A percentile compares a stretch with the other conserved stretches of the same genome.
These are phyloP conservation scores for Drosophila quinaria DNA, from an alignment of 2,888 invertebrate species.

Conservation along the genomic window DNA sequence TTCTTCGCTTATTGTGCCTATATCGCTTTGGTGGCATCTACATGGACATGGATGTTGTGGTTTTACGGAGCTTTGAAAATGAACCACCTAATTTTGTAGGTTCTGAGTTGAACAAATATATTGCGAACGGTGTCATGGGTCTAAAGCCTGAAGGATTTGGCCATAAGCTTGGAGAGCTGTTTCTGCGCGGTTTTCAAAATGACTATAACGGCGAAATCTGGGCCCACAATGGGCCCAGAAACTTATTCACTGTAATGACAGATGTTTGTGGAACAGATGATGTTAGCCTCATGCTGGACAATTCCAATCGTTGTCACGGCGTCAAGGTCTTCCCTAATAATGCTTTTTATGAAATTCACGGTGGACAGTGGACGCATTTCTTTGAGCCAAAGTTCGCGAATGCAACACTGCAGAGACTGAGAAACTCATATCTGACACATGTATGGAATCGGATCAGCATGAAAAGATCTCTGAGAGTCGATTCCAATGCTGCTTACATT, in stretches of 20 bases:
- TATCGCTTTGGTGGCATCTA: conserved; percentile 24
- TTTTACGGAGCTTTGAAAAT: conserved; percentile 10
- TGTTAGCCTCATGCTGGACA: not conserved
- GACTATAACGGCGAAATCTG: conserved; percentile 16
- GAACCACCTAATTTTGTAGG: conserved; percentile 10
- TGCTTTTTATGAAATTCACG: conserved; percentile 13
- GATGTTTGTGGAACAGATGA: not conserved
- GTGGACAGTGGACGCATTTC: conserved; percentile 6
- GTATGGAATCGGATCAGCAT: conserved; percentile 4
- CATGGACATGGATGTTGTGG: conserved; percentile 17
- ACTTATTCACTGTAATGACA: not conserved
- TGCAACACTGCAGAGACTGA: not conserved
- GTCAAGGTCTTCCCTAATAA: conserved; percentile 2
- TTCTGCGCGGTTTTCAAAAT: conserved; percentile 5
- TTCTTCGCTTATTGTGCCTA: conserved; percentile 6
- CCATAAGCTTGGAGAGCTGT: conserved; percentile 10
- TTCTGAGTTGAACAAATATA: not conserved
- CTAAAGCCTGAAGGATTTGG: conserved; percentile 15
- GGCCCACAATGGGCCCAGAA: conserved; percentile 20
- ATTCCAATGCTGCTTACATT: conserved; percentile 11
- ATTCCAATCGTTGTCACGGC: conserved; percentile 7
- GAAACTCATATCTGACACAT: conserved; percentile 15
- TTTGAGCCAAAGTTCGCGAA: conserved; percentile 16
- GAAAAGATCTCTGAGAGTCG: not conserved
- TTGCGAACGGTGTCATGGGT: conserved; percentile 13